Evolutionary conservation across 2,888 invertebrate species (phyloP).

Genomic region (Cybosia mesomella): DNA sequence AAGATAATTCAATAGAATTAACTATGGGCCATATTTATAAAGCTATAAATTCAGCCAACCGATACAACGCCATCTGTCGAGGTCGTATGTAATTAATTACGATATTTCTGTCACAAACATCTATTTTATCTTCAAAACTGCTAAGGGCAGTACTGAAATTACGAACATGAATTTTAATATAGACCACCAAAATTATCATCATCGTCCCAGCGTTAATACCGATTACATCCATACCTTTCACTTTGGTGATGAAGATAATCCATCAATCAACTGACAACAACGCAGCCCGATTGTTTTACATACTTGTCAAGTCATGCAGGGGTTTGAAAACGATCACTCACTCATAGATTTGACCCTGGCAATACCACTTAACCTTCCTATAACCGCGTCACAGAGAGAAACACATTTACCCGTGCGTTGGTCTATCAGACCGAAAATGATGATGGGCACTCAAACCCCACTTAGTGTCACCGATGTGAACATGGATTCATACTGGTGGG

Average conservation of each 20-base stretch:
- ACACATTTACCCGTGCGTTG: not conserved
- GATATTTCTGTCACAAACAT: too few species aligned
- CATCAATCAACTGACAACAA: slow-evolving; percentile 2
- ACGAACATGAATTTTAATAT: too few species aligned
- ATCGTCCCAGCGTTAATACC: too few species aligned
- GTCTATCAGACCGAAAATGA: not conserved
- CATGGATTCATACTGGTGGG: too few species aligned
- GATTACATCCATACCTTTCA: too few species aligned
- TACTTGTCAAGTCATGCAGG: not conserved
- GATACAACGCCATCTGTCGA: too few species aligned
- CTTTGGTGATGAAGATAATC: not conserved
- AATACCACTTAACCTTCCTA: not conserved
- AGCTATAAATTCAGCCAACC: not conserved
- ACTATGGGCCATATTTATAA: too few species aligned
- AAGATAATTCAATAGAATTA: too few species aligned
- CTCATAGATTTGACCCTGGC: not conserved
- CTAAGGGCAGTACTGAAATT: too few species aligned
- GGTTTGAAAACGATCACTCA: slow-evolving; percentile 4
- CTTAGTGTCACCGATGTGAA: not conserved
- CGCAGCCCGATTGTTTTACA: not conserved
- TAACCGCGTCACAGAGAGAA: not conserved
- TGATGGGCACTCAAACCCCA: not conserved
- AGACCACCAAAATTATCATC: too few species aligned
- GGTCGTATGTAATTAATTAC: too few species aligned
- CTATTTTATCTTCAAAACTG: too few species aligned